Base-by-base conservation (phyloP, 2,888 invertebrate genomes). In the Lysandra coridon region DNA sequence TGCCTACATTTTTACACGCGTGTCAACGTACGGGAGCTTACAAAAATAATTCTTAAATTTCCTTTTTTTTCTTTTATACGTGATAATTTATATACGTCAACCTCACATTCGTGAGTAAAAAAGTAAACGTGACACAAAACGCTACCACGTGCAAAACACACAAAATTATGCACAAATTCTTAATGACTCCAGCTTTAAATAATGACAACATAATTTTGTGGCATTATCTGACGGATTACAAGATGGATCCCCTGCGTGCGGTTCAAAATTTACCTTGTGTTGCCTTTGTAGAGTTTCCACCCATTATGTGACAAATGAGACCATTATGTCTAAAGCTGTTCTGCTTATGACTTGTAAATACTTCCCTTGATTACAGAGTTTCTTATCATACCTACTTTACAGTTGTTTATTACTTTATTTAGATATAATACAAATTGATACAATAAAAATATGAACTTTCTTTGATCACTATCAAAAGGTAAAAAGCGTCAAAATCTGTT, bases 201-300 rank as follows among this genome's bases (percentile, higher is more conserved):
- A 69, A 69, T 62, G 40, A 40, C 62, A 40, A 64, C 64, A 53
- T 73, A 33, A 44, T 37, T 53, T 49, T 33, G 37, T 17, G 74
- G 44, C 74, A 79, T 79, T 79, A 74, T 75, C 74, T 60, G 40
- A 60, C 60, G 74, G 79, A 79, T 79, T 75, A 74, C 74, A 79
- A 44, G 33, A 79, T 75, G 73, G 62, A 57, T 53, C 60, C 74
- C 78, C 2, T 30, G 40, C 23, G 40, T 74, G 23, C 33, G 60
- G 74, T 60, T 30, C 74, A 30, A 79, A 74, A 79, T 74, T 79
- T 60, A 79, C 62, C 74, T 60, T 17, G 17, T 40, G 33, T 40
- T 73, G 73, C 44, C 57, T 73, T 57, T 30, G 73, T 53, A 30
- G 49, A 78, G 44, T 60, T 40, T 62, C 14, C 17, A 44, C 23